These are phyloP conservation scores for Neoaliturus tenellus DNA, from an alignment of 2,888 invertebrate species.

Conservation along the genomic window DNA sequence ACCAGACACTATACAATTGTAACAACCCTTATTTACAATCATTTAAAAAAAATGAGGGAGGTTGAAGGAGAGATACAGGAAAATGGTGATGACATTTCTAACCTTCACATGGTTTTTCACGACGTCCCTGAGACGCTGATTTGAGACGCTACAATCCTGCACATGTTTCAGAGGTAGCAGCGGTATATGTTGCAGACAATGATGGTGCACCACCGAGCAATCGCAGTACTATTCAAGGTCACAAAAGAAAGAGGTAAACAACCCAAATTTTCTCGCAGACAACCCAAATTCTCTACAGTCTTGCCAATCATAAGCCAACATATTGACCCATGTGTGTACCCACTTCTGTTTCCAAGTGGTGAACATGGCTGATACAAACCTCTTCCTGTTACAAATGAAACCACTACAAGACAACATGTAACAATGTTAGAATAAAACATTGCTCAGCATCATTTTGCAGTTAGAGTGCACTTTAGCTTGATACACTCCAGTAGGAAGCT, in stretches of 20 bases:
- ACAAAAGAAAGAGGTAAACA: too few relatives aligned
- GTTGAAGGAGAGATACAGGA: too few relatives aligned
- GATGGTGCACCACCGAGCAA: neutral
- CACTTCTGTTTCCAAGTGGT: neutral
- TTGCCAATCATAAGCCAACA: too few relatives aligned
- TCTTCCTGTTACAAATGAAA: too few relatives aligned
- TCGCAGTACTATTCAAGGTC: neutral
- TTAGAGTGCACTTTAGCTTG: neutral
- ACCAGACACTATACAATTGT: too few relatives aligned
- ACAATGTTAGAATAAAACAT: neutral
- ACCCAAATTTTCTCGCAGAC: neutral
- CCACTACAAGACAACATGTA: neutral
- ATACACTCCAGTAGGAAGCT: neutral
- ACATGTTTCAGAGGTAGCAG: neutral
- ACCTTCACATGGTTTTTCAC: neutral
- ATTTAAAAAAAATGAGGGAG: too few relatives aligned
- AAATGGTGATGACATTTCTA: neutral
- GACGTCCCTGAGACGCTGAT: neutral
- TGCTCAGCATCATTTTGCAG: neutral
- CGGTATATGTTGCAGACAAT: neutral
- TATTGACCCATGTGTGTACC: too few relatives aligned
- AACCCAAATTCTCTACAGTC: neutral
- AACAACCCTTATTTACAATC: too few relatives aligned
- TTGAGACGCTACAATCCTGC: neutral
- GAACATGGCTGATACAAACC: neutral